Evolutionary conservation across 2,888 invertebrate species (phyloP).

Genomic region (Blomia tropicalis): DNA sequence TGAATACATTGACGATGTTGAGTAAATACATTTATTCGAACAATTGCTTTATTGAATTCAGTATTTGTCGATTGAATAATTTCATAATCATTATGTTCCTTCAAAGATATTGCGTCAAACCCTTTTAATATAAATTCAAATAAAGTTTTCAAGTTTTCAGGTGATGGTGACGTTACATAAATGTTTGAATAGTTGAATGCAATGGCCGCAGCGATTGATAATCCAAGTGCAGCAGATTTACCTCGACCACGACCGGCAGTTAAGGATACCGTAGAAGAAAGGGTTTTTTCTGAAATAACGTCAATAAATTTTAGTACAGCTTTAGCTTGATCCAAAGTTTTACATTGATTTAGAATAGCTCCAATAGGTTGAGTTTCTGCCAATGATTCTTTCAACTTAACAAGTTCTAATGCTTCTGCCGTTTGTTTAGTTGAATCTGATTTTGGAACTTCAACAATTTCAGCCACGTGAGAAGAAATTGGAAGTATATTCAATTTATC

Average conservation of each 20-base stretch:
- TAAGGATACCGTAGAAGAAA: conserved; percentile 73
- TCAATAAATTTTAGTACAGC: conserved; percentile 83
- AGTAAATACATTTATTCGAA: conserved; percentile 66
- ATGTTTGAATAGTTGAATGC: conserved; percentile 71
- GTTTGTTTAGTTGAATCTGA: conserved; percentile 20
- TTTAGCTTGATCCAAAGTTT: conserved; percentile 78
- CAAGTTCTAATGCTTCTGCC: conserved; percentile 26
- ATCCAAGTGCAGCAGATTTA: conserved; percentile 89
- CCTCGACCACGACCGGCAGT: conserved; percentile 94
- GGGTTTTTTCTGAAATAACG: conserved; percentile 75
- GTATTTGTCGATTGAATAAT: conserved; percentile 84
- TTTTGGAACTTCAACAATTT: conserved; percentile 51
- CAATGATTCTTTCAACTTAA: conserved; percentile 55
- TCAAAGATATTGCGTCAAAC: conserved; percentile 64
- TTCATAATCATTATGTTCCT: conserved; percentile 89
- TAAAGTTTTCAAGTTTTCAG: conserved; percentile 90
- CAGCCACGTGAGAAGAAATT: conserved; percentile 68
- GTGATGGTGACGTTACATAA: conserved; percentile 92
- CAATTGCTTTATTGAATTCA: conserved; percentile 87
- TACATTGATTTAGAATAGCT: conserved; percentile 67
- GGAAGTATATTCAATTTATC: conserved; percentile 81
- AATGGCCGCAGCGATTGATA: conserved; percentile 55
- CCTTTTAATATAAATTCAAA: conserved; percentile 94
- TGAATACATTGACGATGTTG: conserved; percentile 86
- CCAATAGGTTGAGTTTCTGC: conserved; percentile 83